Percentiles rank a stretch among this genome's conserved stretches.
Evolutionary conservation across 35 echinoderm and acorn worm species (phyloP).

Genomic region (Patiria miniata): DNA sequence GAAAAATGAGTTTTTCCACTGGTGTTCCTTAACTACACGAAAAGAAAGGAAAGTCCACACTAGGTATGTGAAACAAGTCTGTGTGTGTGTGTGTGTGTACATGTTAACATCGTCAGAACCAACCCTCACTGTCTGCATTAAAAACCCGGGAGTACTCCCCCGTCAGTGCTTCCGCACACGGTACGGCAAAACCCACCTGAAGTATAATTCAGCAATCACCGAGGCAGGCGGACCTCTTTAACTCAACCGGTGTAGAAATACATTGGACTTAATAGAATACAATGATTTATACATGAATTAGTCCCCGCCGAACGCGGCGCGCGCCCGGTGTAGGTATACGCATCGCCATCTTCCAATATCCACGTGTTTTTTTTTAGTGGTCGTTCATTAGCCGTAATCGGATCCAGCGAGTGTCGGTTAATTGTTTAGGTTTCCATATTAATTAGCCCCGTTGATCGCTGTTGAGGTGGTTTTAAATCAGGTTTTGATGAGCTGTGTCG

Average conservation of each 20-base stretch:
- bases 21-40: no score
- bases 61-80: no score
- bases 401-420: not conserved
- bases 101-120: no score
- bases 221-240: not conserved
- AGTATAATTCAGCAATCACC: no score
- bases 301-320: not conserved
- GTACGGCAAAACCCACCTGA: no score
- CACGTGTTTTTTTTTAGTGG: conserved; percentile 7
- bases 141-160: no score
- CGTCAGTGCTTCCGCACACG: no score
- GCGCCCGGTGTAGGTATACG: not conserved
- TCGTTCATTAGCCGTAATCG: conserved; percentile 7
- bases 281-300: conserved; percentile 30
- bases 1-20: no score
- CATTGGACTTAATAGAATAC: not conserved
- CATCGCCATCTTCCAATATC: not conserved
- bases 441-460: not conserved
- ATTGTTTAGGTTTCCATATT: conserved; percentile 26
- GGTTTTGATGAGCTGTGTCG: not conserved
- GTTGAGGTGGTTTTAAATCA: not conserved
- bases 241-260: not conserved
- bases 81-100: no score
- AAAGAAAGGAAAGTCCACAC: no score
- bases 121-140: no score